Base-by-base conservation (phyloP, 2,113 vertebrate genomes). In the Paracanthobrama guichenoti region DNA sequence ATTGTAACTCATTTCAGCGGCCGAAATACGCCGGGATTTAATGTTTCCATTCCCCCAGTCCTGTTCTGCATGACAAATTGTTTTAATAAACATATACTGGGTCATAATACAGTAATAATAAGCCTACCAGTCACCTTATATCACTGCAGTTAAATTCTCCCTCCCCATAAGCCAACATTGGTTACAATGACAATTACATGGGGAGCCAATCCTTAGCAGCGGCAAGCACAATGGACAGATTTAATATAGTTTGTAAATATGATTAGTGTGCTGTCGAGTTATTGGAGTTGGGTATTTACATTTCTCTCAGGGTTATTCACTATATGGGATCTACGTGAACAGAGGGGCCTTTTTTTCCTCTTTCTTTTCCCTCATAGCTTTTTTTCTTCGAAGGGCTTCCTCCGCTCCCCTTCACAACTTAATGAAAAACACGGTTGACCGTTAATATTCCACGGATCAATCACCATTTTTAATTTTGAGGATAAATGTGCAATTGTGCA, bases 191-290 rank as follows among this genome's bases (percentile, higher is more conserved):
- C 97, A 98, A 98, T 98, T 98, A 98, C 94, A 95, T 92, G 93
- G 81, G 72, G 92, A 95, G 95, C 95, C 96, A 95, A 96, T 97
- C 95, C 95, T 91, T 94, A 95, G 95, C 93, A 94, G 69, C 3
- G 95, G 95, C 95, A 95, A 96, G 96, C 95, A 96, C 95, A 96
- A 97, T 95, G 95, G 96, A 96, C 97, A 98, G 96, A 98, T 98
- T 98, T 98, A 99, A 98, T 99, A 98, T 97, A 96, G 97, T 99
- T 99, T 98, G 96, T 98, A 99, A 99, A 99, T 98, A 98, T 98
- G 97, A 99, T 99, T 98, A 98, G 97, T 99, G 96, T 95, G 95
- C 97, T 97, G 97, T 97, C 96, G 94, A 94, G 95, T 97, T 97
- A 97, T 96, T 98, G 96, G 94, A 96, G 95, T 95, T 92, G 95